Base-by-base conservation (phyloP, 2,888 invertebrate genomes). In the Sesia bembeciformis region DNA sequence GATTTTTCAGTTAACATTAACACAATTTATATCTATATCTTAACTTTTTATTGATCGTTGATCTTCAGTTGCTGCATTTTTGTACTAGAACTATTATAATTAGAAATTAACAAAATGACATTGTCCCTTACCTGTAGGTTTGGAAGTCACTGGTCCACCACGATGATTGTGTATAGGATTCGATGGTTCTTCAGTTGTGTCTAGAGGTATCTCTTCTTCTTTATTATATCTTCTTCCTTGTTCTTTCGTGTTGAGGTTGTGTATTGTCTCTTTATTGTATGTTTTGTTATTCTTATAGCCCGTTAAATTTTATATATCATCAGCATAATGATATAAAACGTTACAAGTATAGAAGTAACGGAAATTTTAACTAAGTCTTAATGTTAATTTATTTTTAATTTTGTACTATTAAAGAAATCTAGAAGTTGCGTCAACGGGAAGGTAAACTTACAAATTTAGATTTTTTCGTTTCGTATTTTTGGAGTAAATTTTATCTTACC, bases 321-420 rank as follows among this genome's bases (percentile, higher is more conserved):
- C 53, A 51, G 53, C 46, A 54, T 79, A 82, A 74, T 79, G 72
- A 81, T 85, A 85, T 84, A 88, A 86, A 87, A 84, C 76, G 76
- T 85, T 84, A 81, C 71, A 87, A 82, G 83, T 86, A 81, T 84
- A 82, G 80, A 84, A 84, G 81, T 84, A 87, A 88, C 81, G 76
- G 71, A 86, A 87, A 78, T 68, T 84, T 79, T 77, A 88, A 89
- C 81, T 85, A 76, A 89, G 76, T 84, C 86, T 86, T 88, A 89
- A 86, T 70, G 72, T 81, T 85, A 88, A 87, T 88, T 89, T 85
- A 70, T 65, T 80, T 81, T 73, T 80, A 87, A 89, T 89, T 89
- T 88, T 88, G 88, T 88, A 89, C 89, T 88, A 81, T 89, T 77
- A 89, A 89, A 87, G 74, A 88, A 89, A 88, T 86, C 80, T 87